These are phyloP conservation scores for Aphaenogaster rudis DNA, from an alignment of 1,140 invertebrate genomes.

Conservation along the genomic window DNA sequence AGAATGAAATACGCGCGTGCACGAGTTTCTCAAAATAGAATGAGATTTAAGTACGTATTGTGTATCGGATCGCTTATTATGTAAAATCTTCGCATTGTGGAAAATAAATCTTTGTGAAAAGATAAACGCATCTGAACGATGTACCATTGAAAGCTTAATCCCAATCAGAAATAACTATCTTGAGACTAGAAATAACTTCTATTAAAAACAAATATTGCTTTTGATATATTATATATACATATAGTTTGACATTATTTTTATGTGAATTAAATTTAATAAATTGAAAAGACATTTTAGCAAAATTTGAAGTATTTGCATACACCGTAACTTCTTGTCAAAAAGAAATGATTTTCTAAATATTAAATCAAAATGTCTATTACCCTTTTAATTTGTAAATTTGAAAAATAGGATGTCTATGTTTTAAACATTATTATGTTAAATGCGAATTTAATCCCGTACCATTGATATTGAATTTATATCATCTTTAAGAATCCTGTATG, in stretches of 20 bases:
- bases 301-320: not conserved
- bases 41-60: constrained; percentile 7
- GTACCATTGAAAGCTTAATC: not conserved
- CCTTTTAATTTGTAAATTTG: constrained; percentile 16
- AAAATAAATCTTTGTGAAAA: not conserved
- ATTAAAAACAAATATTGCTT: not conserved
- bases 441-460: not conserved
- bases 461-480: not conserved
- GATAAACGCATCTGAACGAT: not conserved
- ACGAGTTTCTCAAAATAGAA: constrained; percentile 3
- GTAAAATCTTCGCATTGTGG: not conserved
- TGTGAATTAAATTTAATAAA: not conserved
- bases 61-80: not conserved
- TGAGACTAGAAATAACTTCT: not conserved
- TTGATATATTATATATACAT: not conserved
- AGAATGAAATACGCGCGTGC: constrained; percentile 34
- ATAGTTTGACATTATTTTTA: not conserved
- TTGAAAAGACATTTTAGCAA: constrained; percentile 6
- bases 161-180: not conserved
- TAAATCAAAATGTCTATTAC: not conserved
- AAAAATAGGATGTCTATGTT: not conserved
- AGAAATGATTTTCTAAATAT: not conserved
- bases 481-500: constrained; percentile 18
- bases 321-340: not conserved
- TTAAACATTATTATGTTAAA: constrained; percentile 7